These are phyloP conservation scores for silkworm (Bombyx mori) DNA, from an alignment of 1,140 invertebrate genomes.

Conservation along the genomic window ASM3026992v2 NC_085118.1:1989501-1990000, in stretches of 20 bases:
- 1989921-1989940: too few relatives aligned
- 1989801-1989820: too few relatives aligned
- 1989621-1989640: constrained; percentile 62
- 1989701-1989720: constrained; percentile 53
- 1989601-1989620: constrained; percentile 54
- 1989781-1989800: too few relatives aligned
- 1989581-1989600: constrained; percentile 34
- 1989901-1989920: neutral
- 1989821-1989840: neutral
- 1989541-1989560: constrained; percentile 29
- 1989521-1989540: constrained; percentile 36
- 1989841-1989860: constrained; percentile 19
- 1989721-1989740: too few relatives aligned
- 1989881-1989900: constrained; percentile 1
- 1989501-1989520: constrained; percentile 40
- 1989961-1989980: too few relatives aligned
- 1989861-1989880: constrained; percentile 10
- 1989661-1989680: constrained; percentile 42
- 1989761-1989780: too few relatives aligned
- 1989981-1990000: too few relatives aligned
- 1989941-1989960: too few relatives aligned
- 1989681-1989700: constrained; percentile 54
- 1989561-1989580: constrained; percentile 1
- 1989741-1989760: too few relatives aligned
- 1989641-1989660: constrained; percentile 52